Evolutionary conservation across 2,113 vertebrate genomes (phyloP).

Genomic region (Brevimyrus niger): DNA sequence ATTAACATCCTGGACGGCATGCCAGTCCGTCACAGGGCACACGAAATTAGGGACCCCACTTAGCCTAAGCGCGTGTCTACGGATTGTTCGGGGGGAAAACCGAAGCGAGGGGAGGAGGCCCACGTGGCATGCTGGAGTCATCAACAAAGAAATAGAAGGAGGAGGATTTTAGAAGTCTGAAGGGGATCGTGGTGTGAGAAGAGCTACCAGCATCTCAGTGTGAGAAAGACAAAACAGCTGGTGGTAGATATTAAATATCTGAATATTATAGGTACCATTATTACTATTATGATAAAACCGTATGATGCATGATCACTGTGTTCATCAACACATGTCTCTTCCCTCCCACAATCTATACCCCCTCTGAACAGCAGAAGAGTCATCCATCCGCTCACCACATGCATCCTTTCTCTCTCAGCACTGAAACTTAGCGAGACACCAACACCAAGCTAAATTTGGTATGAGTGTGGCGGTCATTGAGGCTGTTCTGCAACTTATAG

Average conservation of each 20-base stretch:
- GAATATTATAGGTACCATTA: not conserved
- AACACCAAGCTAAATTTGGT: not conserved
- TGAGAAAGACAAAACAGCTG: not conserved
- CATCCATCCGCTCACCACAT: not conserved
- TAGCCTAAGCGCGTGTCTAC: not conserved
- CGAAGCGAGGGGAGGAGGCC: not conserved
- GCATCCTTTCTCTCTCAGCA: not conserved
- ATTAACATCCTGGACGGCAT: not conserved
- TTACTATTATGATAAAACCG: not conserved
- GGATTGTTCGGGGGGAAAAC: not conserved
- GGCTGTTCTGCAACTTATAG: not conserved
- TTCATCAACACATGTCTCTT: not conserved
- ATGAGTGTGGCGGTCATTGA: not conserved
- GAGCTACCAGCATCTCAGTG: not conserved
- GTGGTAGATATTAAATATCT: not conserved
- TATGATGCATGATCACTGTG: not conserved
- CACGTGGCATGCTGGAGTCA: not conserved
- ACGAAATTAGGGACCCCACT: not conserved
- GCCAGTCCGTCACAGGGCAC: not conserved
- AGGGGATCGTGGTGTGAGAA: not conserved
- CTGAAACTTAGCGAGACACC: not conserved
- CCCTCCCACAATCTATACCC: not conserved
- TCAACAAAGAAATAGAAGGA: not conserved
- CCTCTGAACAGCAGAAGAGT: not conserved
- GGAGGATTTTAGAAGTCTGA: not conserved